Base-by-base conservation (phyloP, 2,888 invertebrate genomes). In the Cerastis rubricosa region DNA sequence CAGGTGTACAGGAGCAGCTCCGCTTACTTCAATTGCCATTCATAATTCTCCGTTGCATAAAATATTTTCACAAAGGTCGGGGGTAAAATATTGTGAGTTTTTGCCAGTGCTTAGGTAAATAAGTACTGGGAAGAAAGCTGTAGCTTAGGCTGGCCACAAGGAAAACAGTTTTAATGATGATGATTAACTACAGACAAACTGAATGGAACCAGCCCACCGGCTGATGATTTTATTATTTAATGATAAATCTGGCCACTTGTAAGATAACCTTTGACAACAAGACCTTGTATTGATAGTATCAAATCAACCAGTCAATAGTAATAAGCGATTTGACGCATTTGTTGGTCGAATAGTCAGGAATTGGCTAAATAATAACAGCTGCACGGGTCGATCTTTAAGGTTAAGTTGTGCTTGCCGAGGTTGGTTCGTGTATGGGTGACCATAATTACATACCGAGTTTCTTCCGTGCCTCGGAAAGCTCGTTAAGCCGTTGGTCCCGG, bases 231-330 rank as follows among this genome's bases (percentile, higher is more conserved):
- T 57, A 17, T 25, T 17, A 43, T n/a, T 51, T 14, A 25, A 0
- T 17, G 25, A 61, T 19, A 71, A 70, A 74, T 57, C 63, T 8
- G 22, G 22, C 14, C 35, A 59, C 25, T 25, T 64, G 22, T 54
- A 76, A 65, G 80, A 85, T 87, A 87, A 87, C 76, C 81, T 74
- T 75, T 78, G 40, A 57, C 74, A 68, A 47, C 2, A 17, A 63
- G 59, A 65, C 83, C 76, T 78, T 85, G 78, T 73, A 40, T n/a
- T 19, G 2, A 63, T 40, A 74, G 65, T 73, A 72, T 69, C 47
- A 71, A 47, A 49, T 14, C 14, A 66, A 49, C 47, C 12, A 67
- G 22, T 12, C 11, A 54, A 8, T 54, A 8, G 29, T 59, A 29
- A 29, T 14, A 57, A 57, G n/a, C 19, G 8, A 29, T 29, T 17